Evolutionary conservation across 2,113 vertebrate genomes (phyloP).

Genomic region (Phoenicopterus ruber): DNA sequence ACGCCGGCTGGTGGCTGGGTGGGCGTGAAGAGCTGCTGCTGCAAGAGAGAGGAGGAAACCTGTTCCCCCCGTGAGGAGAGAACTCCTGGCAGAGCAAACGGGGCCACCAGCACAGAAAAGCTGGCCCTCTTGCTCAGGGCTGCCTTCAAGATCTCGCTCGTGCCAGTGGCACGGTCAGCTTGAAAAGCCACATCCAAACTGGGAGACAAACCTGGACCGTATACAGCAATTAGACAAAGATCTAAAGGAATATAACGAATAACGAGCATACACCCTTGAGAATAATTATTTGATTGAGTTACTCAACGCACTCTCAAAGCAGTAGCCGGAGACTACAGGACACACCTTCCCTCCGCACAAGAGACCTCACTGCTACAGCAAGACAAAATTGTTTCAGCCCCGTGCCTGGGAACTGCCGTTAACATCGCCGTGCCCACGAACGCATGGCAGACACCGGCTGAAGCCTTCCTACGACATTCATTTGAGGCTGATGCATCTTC

Average conservation of each 20-base stretch:
- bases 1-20: constrained; percentile 8
- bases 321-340: neutral
- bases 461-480: neutral
- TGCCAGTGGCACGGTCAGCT: neutral
- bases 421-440: neutral
- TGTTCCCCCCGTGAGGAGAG: neutral
- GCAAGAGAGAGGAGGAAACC: constrained; percentile 31
- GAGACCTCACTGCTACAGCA: neutral
- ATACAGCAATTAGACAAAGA: neutral
- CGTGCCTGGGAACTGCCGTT: accelerated
- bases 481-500: neutral
- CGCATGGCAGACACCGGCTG: neutral
- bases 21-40: constrained; percentile 43
- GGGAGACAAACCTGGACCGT: accelerated
- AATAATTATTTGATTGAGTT: neutral
- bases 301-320: neutral
- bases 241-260: neutral
- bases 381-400: neutral
- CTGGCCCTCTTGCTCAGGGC: neutral
- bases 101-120: neutral
- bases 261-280: neutral
- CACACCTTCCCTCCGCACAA: neutral
- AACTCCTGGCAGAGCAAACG: neutral
- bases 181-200: neutral
- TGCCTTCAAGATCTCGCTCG: neutral